These are phyloP conservation scores for Ophioderma brevispina DNA, from an alignment of 35 echinoderm and acorn worm genomes.

Conservation along the genomic window DNA sequence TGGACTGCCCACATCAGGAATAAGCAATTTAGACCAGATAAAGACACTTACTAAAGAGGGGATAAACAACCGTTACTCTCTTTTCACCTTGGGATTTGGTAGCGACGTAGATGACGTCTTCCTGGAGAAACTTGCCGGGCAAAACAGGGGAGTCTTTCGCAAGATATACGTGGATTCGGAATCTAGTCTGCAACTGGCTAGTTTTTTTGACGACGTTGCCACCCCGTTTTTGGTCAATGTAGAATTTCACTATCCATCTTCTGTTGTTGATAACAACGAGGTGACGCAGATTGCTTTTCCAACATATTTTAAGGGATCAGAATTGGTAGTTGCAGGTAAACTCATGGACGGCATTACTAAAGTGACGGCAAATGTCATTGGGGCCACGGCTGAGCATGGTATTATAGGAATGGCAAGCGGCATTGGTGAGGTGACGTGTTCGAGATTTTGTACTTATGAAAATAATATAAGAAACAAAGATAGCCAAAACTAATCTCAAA, in stretches of 20 bases:
- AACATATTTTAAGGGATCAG: conserved; percentile 74
- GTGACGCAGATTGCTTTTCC: conserved; percentile 70
- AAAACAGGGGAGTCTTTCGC: conserved; percentile 63
- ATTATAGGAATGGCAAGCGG: too few species aligned
- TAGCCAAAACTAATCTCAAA: too few species aligned
- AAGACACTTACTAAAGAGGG: background rate
- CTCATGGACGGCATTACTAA: conserved; percentile 28
- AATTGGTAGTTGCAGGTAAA: conserved; percentile 84
- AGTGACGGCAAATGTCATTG: too few species aligned
- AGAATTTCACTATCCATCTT: conserved; percentile 40
- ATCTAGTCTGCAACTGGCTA: conserved; percentile 61
- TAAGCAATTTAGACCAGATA: conserved; percentile 35
- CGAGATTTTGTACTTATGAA: too few species aligned
- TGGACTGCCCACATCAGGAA: conserved; percentile 63
- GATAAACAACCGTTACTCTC: conserved; percentile 40
- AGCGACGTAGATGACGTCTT: conserved; percentile 51
- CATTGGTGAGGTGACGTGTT: too few species aligned
- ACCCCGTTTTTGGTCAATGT: conserved; percentile 76
- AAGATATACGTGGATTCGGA: conserved; percentile 82
- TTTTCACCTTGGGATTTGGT: conserved; percentile 80
- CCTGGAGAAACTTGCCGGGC: conserved; percentile 53
- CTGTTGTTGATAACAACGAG: conserved; percentile 39
- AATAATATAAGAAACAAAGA: too few species aligned
- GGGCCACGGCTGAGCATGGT: too few species aligned
- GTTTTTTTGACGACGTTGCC: conserved; percentile 91